Percentiles rank a stretch among this genome's conserved stretches.
These are phyloP conservation scores for Neosalanx taihuensis DNA, from an alignment of 2,797 vertebrate genomes.

Conservation along the genomic window DNA sequence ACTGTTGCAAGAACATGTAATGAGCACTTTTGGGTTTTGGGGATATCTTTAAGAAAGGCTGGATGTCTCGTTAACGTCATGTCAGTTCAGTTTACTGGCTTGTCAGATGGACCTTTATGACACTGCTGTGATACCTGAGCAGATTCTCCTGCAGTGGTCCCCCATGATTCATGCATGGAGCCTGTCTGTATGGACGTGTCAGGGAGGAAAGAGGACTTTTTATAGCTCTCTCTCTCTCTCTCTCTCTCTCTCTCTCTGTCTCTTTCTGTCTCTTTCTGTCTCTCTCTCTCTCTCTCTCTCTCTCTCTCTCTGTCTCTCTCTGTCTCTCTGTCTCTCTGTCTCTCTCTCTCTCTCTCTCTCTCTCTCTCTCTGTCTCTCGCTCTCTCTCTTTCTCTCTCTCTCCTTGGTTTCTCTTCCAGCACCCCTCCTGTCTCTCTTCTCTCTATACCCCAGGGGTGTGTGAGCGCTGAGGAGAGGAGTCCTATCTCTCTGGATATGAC, in stretches of 20 bases:
- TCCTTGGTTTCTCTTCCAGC: background rate
- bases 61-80: slow-evolving; percentile 36
- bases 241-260: background rate
- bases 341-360: slow-evolving; percentile 2
- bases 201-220: slow-evolving; percentile 37
- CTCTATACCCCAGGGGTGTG: background rate
- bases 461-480: background rate
- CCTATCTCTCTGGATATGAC: background rate
- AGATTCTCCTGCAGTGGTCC: background rate
- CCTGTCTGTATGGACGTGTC: slow-evolving; percentile 37
- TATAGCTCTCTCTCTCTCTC: slow-evolving; percentile 24
- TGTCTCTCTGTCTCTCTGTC: background rate
- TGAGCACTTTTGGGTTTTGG: slow-evolving; percentile 7
- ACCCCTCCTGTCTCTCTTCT: slow-evolving; percentile 8
- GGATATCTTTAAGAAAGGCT: slow-evolving; percentile 20
- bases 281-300: background rate
- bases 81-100: slow-evolving; percentile 13
- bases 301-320: background rate
- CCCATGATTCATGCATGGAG: slow-evolving; percentile 18
- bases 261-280: background rate
- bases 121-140: background rate
- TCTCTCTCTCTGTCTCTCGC: slow-evolving; percentile 1
- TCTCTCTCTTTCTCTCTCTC: background rate
- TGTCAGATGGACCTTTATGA: background rate
- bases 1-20: slow-evolving; percentile 13